Evolutionary conservation across 2,113 vertebrate species (phyloP).

Genomic region (Leptocoma aspasia): DNA sequence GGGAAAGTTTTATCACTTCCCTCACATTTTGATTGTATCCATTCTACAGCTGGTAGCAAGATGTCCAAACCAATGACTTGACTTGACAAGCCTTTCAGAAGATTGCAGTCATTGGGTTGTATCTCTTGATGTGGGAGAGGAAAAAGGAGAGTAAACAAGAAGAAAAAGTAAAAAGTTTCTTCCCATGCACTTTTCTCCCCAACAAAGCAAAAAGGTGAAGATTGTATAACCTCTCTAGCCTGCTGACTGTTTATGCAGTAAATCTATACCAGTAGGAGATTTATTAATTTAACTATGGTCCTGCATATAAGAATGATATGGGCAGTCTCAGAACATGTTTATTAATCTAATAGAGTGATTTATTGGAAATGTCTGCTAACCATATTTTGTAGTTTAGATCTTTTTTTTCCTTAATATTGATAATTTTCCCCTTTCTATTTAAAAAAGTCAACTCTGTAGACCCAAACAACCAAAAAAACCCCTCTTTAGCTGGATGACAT

Average conservation of each 20-base stretch:
- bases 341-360: conserved; percentile 5
- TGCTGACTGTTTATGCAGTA: not conserved
- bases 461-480: not conserved
- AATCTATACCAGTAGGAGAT: not conserved
- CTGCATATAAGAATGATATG: not conserved
- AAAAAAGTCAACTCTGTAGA: not conserved
- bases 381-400: not conserved
- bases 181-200: not conserved
- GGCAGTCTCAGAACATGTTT: not conserved
- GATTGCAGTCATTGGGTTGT: not conserved
- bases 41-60: conserved; percentile 38
- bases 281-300: not conserved
- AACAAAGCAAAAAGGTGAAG: not conserved
- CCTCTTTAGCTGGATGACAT: not conserved
- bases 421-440: not conserved
- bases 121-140: not conserved
- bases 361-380: not conserved
- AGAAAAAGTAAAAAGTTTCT: not conserved
- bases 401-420: not conserved
- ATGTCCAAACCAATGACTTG: not conserved
- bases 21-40: conserved; percentile 7
- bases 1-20: conserved; percentile 24
- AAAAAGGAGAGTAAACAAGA: not conserved
- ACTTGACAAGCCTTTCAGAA: not conserved
- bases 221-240: not conserved